Percentiles rank a stretch among this genome's conserved stretches.
phyloP scores from a whole-genome alignment of 2,888 invertebrate genomes.

The Acleris literana region DNA sequence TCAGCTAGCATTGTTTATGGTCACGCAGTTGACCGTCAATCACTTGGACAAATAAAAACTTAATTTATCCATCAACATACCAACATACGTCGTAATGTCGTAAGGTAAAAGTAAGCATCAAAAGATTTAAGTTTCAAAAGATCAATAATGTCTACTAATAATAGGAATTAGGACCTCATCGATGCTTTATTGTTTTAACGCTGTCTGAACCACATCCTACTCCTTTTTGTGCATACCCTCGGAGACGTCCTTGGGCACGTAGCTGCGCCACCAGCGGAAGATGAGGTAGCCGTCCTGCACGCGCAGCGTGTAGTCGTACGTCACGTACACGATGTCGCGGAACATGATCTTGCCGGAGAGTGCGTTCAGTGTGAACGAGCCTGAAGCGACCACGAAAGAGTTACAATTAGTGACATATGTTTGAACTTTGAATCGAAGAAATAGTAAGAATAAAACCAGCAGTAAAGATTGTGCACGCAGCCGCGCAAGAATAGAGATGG shows the following conservation, averaged over 20 bases:
- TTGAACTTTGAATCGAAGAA: too few species aligned
- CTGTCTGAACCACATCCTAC: too few species aligned
- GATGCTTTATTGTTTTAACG: too few species aligned
- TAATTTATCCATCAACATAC: too few species aligned
- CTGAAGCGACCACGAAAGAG: conserved; percentile 68
- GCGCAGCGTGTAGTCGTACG: conserved; percentile 95
- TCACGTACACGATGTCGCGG: conserved; percentile 96
- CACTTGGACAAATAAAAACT: too few species aligned
- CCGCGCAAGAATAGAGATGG: too few species aligned
- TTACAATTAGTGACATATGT: too few species aligned
- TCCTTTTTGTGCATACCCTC: conserved; percentile 86
- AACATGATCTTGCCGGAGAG: conserved; percentile 99
- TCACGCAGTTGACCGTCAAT: too few species aligned
- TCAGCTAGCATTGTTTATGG: too few species aligned
- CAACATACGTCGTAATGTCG: background rate
- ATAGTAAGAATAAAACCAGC: too few species aligned
- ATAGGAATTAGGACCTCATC: too few species aligned
- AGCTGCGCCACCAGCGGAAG: conserved; percentile 99
- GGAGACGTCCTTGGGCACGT: conserved; percentile 96
- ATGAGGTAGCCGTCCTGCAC: conserved; percentile 98
- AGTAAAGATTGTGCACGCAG: too few species aligned
- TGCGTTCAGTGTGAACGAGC: conserved; percentile 97
- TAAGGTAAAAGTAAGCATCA: background rate
- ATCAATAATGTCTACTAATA: background rate
- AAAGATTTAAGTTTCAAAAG: background rate